A percentile compares a stretch with the other conserved stretches of the same genome.
These are phyloP conservation scores for Micrasema minimum DNA, from an alignment of 1,140 invertebrate genomes.

Conservation along the genomic window DNA sequence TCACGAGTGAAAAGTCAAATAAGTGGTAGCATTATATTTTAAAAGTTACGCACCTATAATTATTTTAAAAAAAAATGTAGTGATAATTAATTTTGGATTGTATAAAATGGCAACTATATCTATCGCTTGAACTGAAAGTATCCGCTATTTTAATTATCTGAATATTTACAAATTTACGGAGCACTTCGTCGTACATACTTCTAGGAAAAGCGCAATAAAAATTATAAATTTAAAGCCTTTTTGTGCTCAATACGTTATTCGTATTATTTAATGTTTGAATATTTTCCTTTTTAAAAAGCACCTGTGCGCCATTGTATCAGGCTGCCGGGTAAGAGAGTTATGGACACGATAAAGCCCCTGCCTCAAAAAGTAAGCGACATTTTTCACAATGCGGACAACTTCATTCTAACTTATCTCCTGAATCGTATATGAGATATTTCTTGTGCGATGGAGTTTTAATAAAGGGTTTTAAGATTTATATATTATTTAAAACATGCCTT, in stretches of 20 bases:
- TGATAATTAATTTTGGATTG: too few relatives aligned
- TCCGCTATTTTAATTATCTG: background rate
- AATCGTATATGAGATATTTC: too few relatives aligned
- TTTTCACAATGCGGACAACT: constrained; percentile 32
- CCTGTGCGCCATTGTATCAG: constrained; percentile 22
- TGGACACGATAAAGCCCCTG: constrained; percentile 17
- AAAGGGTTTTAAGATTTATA: too few relatives aligned
- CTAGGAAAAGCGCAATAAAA: constrained; percentile 1
- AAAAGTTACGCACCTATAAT: too few relatives aligned
- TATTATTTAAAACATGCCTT: too few relatives aligned
- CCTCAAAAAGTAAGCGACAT: constrained; percentile 22
- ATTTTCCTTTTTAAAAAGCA: constrained; percentile 15
- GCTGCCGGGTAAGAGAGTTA: constrained; percentile 5
- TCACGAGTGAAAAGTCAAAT: too few relatives aligned
- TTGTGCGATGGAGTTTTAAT: too few relatives aligned
- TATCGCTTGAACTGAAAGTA: too few relatives aligned
- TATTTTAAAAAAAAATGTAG: too few relatives aligned
- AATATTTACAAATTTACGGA: background rate
- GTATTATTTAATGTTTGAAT: background rate
- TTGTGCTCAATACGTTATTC: background rate
- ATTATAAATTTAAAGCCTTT: background rate
- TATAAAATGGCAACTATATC: background rate
- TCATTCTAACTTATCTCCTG: constrained; percentile 32
- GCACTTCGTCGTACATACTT: background rate
- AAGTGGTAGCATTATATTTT: too few relatives aligned